Evolutionary conservation across 2,797 vertebrate genomes (phyloP), one percentile per base, ranked within the genome.

Genomic region (Columba guinea): DNA sequence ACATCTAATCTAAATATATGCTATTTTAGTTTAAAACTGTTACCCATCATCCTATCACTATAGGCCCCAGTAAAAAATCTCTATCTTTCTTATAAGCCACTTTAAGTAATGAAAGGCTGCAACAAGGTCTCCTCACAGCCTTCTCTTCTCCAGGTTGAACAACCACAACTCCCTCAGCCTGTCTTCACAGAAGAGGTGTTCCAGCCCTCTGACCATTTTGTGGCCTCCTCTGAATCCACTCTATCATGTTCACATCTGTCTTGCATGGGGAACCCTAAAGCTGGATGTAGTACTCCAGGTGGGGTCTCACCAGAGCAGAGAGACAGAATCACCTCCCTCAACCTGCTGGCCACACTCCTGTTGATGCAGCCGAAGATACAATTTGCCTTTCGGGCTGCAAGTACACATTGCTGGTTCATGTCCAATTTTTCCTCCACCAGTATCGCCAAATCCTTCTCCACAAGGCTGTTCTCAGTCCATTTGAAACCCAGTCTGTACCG

Each of bases 331-430:
- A 81, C 10, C 18, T 77, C 56, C 14, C 44, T 70, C 16, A 5
- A 37, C 15, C 70, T 64, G 30, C 10, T 82, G 39, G 27, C 35
- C 39, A 48, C 0, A 1, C 24, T 63, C 8, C 62, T 70, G 75
- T 44, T 35, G 23, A 32, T 34, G 21, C 30, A 91, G 39, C 10
- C 30, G n/a, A 78, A 34, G 23, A 52, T 63, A 55, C 0, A 0
- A 3, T 5, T 71, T 71, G 74, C 48, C 27, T 21, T 81, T 19
- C 46, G 32, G 35, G 19, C 46, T 86, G 37, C 0, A 4, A 70
- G 59, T 0, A 0, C 27, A 75, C 15, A 1, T 3, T 78, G 19
- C 22, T 8, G 3, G 37, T 26, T 92, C 56, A 9, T 6, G 44
- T 55, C 21, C 12, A 59, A 10, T 28, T 55, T 63, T 87, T 71